A percentile compares a stretch with the other conserved stretches of the same genome.
Conservation (phyloP, 2,113 vertebrate genomes). For the Plotosus lineatus region DNA sequence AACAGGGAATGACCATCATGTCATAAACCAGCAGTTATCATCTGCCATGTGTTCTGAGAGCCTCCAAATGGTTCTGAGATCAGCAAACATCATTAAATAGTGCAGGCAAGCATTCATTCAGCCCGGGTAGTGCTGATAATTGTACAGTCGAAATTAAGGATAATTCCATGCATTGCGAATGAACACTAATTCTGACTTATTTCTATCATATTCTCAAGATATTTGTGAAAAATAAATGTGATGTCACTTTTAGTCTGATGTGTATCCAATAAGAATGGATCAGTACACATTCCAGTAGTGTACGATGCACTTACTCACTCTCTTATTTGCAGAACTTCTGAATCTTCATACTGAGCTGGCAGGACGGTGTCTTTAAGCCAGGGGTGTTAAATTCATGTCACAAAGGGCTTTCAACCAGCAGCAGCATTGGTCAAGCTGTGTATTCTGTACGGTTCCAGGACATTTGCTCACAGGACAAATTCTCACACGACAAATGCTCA, state of each 20-base stretch:
- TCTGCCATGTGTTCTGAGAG: constrained; percentile 30
- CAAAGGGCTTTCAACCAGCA: too few relatives aligned
- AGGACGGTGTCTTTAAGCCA: too few relatives aligned
- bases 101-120: constrained; percentile 1
- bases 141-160: background rate
- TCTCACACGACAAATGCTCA: too few relatives aligned
- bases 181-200: background rate
- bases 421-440: too few relatives aligned
- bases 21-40: constrained; percentile 26
- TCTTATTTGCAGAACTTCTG: too few relatives aligned
- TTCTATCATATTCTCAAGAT: background rate
- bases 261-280: background rate
- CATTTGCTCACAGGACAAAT: too few relatives aligned
- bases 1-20: constrained; percentile 32
- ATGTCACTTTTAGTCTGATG: background rate
- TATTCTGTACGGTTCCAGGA: too few relatives aligned
- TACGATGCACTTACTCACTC: too few relatives aligned
- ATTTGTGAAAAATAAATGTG: too few relatives aligned
- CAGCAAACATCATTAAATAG: constrained; percentile 28
- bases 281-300: background rate
- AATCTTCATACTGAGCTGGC: too few relatives aligned
- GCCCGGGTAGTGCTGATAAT: background rate
- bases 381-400: too few relatives aligned
- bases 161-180: background rate
- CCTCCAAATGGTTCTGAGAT: constrained; percentile 27